Conservation (phyloP, 2,113 vertebrate genomes). For the Columbina picui region DNA sequence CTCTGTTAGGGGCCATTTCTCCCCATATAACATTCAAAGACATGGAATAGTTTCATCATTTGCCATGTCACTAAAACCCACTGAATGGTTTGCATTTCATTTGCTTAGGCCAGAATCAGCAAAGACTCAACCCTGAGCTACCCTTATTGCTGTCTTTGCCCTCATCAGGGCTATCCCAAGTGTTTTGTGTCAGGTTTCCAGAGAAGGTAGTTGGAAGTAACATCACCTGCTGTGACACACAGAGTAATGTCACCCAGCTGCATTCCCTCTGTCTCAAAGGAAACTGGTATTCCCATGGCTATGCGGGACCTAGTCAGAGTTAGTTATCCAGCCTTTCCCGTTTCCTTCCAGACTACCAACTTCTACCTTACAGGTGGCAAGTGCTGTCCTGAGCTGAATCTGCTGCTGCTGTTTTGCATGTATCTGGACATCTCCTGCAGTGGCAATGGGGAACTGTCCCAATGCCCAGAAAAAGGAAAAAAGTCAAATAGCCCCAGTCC, state of each 20-base stretch:
- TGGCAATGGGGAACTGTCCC: conserved; percentile 49
- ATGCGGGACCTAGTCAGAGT: not conserved
- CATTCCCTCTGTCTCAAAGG: conserved; percentile 25
- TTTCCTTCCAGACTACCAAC: not conserved
- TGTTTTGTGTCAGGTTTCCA: not conserved
- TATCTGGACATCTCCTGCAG: not conserved
- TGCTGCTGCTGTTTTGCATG: not conserved
- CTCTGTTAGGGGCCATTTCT: not conserved
- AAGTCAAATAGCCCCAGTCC: not conserved
- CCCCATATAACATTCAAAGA: not conserved
- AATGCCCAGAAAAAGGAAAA: conserved; percentile 1
- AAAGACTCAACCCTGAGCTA: not conserved
- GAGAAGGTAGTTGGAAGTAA: not conserved
- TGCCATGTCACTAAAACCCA: not conserved
- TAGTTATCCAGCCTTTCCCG: not conserved
- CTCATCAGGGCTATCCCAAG: not conserved
- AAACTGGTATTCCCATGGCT: not conserved
- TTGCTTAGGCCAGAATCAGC: not conserved
- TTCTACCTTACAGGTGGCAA: not conserved
- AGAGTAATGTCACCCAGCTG: conserved; percentile 19
- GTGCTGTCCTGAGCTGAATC: not conserved
- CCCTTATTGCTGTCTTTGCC: not conserved
- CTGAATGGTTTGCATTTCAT: not conserved
- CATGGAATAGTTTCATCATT: not conserved
- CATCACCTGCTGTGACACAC: conserved; percentile 21